phyloP scores from a whole-genome alignment of 2,113 vertebrate species.

The Heterotilapia buettikoferi region DNA sequence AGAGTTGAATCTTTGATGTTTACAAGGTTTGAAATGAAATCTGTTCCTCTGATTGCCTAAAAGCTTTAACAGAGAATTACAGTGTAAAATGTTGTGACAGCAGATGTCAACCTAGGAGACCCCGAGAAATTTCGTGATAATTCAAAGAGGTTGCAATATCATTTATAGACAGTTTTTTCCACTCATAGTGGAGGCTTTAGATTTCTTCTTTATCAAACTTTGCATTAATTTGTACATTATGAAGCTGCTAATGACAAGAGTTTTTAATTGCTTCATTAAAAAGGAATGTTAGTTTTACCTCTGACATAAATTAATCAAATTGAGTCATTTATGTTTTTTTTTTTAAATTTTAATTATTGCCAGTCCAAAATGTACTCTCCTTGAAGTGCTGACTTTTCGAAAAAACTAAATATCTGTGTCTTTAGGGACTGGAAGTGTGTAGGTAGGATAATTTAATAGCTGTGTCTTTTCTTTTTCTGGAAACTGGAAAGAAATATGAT shows the following conservation, averaged over 20 bases:
- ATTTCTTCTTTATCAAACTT: neutral
- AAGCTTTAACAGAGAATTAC: neutral
- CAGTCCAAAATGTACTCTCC: neutral
- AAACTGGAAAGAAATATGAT: neutral
- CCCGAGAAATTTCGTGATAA: neutral
- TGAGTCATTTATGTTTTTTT: neutral
- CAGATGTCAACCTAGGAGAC: neutral
- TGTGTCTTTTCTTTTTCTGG: neutral
- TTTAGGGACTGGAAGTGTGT: neutral
- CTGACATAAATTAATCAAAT: neutral
- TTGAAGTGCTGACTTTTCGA: neutral
- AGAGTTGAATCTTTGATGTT: constrained; percentile 7
- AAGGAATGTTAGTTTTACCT: neutral
- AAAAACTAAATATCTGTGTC: neutral
- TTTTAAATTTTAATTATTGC: neutral
- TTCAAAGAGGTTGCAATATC: neutral
- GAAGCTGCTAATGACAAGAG: neutral
- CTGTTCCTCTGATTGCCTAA: neutral
- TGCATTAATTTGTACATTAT: neutral
- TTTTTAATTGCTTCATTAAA: neutral
- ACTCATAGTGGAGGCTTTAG: neutral
- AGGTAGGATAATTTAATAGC: neutral
- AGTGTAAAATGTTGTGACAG: neutral
- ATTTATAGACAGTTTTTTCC: neutral
- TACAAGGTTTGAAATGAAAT: neutral